Evolutionary conservation across 2,888 invertebrate species (phyloP).

Genomic region (Hanleya hanleyi): DNA sequence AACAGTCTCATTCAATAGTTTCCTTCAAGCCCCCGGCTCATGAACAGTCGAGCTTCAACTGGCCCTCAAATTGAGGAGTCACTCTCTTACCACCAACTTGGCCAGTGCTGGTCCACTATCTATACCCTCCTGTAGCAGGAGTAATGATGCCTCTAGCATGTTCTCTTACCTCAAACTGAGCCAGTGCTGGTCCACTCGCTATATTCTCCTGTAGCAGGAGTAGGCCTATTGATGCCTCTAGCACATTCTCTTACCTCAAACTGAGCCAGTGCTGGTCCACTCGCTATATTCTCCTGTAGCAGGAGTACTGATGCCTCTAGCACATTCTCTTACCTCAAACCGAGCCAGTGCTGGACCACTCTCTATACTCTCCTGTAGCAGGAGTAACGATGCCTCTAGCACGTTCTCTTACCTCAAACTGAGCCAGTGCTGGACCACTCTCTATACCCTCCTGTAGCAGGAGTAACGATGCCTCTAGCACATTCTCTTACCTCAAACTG

Average conservation of each 20-base stretch:
- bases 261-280: constrained; percentile 92
- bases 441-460: constrained; percentile 79
- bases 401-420: constrained; percentile 83
- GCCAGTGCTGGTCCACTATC: constrained; percentile 93
- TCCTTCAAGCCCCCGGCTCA: no score
- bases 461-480: constrained; percentile 74
- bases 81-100: constrained; percentile 89
- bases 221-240: no score
- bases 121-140: constrained; percentile 77
- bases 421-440: constrained; percentile 91
- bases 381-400: constrained; percentile 74
- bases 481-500: constrained; percentile 64
- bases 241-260: constrained; percentile 89
- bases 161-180: constrained; percentile 66
- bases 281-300: constrained; percentile 80
- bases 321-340: constrained; percentile 81
- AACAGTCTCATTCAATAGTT: no score
- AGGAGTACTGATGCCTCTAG: constrained; percentile 74
- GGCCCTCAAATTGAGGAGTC: no score
- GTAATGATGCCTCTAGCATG: constrained; percentile 74
- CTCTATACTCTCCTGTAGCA: constrained; percentile 79
- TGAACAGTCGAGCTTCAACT: no score
- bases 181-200: no score
- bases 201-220: no score
- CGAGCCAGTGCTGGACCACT: constrained; percentile 94